These are phyloP conservation scores for Lontra canadensis DNA, from an alignment of 2,113 vertebrate genomes.

Conservation along the genomic window DNA sequence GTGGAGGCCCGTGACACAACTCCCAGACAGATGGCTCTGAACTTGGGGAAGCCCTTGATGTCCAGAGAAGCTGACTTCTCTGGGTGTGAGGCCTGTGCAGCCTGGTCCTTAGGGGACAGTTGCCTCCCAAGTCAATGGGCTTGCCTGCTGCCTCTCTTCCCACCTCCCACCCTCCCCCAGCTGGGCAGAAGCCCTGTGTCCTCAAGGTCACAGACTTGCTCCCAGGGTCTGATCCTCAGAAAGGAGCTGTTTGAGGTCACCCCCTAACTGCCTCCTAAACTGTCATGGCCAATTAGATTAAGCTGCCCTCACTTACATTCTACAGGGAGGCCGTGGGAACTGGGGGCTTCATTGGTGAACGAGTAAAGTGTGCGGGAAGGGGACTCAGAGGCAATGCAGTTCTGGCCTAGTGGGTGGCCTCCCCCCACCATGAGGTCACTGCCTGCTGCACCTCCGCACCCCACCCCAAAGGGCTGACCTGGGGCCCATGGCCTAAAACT, in stretches of 20 bases:
- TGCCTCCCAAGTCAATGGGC: background rate
- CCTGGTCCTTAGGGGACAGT: background rate
- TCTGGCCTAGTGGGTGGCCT: background rate
- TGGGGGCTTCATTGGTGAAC: background rate
- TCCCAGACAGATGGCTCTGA: background rate
- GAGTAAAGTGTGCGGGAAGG: too few species aligned
- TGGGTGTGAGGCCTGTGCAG: background rate
- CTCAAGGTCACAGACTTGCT: background rate
- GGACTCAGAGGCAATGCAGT: background rate
- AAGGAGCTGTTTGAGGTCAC: background rate
- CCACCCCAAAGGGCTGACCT: background rate
- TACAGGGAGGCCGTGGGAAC: background rate
- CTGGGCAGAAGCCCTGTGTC: too few species aligned
- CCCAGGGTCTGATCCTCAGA: background rate
- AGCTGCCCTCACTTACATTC: background rate
- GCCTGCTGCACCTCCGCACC: too few species aligned
- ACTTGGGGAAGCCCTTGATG: background rate
- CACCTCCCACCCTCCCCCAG: too few species aligned
- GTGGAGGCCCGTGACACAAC: background rate
- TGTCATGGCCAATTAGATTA: background rate
- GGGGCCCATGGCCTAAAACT: background rate
- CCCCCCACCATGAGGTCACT: background rate
- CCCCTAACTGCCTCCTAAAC: background rate
- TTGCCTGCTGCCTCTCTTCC: fast-evolving
- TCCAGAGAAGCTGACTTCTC: background rate